Base-by-base conservation (phyloP, 2,113 vertebrate genomes). In the Gallinago paraguaiae region DNA sequence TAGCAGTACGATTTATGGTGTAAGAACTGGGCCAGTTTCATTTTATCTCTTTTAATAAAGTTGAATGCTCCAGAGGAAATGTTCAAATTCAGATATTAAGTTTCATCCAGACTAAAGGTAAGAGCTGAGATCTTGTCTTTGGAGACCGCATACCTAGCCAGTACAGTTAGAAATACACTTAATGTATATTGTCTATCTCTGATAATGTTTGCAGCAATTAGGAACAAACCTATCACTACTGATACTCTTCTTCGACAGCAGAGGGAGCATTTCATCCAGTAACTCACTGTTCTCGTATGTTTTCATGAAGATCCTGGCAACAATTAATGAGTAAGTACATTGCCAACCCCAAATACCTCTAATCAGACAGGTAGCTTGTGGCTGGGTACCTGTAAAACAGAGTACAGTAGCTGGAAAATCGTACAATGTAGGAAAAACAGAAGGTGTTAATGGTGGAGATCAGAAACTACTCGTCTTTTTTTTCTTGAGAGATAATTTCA, bases 261-360 rank as follows among this genome's bases (percentile, higher is more conserved):
- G 96, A 93, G 68, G 87, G 86, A 95, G 72, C 2, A 8, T 93
- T 92, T 78, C 23, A 77, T 87, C 88, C 41, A 96, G 45, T n/a
- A 96, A 89, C 19, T 78, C 3, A 2, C 51, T 71, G 8, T 76
- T 60, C 35, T 82, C 13, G 6, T 46, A 4, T 2, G 3, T 20
- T 67, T 56, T 59, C 10, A 3, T 28, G 8, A 63, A 84, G 71
- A 84, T 60, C 17, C 17, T 35, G 30, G 5, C 27, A 91, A 35
- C 37, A n/a, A 20, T 46, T 86, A 25, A 64, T 51, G 37, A n/a
- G 80, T 35, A 59, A 94, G 77, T 45, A 43, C n/a, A 11, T 81
- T 76, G 56, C 17, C 33, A 64, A 79, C 33, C 5, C 5, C 13
- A 76, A 80, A 46, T 56, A 48, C 13, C 24, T 95, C 35, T 61